Percentiles rank a stretch among this genome's conserved stretches.
Evolutionary conservation across 2,888 invertebrate species (phyloP).

Genomic region (Bellardia pandia): DNA sequence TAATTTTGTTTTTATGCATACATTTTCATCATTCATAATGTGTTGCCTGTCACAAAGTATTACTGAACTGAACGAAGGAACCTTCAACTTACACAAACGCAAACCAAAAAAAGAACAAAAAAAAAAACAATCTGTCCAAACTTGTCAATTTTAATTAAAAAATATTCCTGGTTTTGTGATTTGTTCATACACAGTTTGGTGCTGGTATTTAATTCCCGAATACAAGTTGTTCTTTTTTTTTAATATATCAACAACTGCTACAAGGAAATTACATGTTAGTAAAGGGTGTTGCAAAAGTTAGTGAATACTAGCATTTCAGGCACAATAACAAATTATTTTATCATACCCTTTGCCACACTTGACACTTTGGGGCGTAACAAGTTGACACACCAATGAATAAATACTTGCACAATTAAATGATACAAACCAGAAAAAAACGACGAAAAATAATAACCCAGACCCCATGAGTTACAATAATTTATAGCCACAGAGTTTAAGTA

Average conservation of each 20-base stretch:
- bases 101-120: too few relatives aligned
- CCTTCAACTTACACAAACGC: slow-evolving; percentile 36
- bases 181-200: not conserved
- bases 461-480: slow-evolving; percentile 59
- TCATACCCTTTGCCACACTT: slow-evolving; percentile 13
- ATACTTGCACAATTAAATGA: slow-evolving; percentile 23
- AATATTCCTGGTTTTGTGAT: slow-evolving; percentile 38
- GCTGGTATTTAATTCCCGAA: slow-evolving; percentile 16
- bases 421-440: not conserved
- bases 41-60: slow-evolving; percentile 59
- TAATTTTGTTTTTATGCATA: slow-evolving; percentile 27
- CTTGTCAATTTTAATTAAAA: slow-evolving; percentile 71
- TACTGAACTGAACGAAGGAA: slow-evolving; percentile 19
- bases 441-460: slow-evolving; percentile 4
- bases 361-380: slow-evolving; percentile 33
- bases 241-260: slow-evolving; percentile 24
- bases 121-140: slow-evolving; percentile 36
- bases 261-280: slow-evolving; percentile 2
- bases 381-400: slow-evolving; percentile 17
- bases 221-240: not conserved
- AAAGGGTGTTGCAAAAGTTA: not conserved
- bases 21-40: slow-evolving; percentile 63
- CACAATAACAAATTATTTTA: not conserved
- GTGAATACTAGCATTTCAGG: not conserved
- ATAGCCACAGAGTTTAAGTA: slow-evolving; percentile 46